A percentile compares a stretch with the other conserved stretches of the same genome.
These are phyloP conservation scores for Dolichoris vasculosae DNA, from an alignment of 1,140 invertebrate genomes.

Conservation along the genomic window DNA sequence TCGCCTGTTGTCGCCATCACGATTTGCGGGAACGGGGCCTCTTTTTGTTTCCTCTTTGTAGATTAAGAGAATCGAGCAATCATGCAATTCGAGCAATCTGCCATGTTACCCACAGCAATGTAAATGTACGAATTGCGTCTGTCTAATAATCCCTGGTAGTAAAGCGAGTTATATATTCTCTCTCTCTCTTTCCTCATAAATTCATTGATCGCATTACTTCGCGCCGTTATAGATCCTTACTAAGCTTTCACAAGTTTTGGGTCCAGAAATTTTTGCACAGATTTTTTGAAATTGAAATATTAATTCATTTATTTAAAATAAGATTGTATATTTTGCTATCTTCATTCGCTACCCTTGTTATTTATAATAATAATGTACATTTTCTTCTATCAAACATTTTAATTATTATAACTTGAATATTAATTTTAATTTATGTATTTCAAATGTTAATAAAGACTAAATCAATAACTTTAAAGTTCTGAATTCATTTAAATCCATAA, in stretches of 20 bases:
- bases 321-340: no score
- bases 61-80: constrained; percentile 38
- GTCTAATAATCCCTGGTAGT: not conserved
- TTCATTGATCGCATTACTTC: not conserved
- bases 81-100: constrained; percentile 41
- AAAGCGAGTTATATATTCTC: not conserved
- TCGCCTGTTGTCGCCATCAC: not conserved
- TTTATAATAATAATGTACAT: no score
- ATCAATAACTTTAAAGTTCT: no score
- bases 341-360: no score
- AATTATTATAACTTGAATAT: no score
- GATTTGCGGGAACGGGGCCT: not conserved
- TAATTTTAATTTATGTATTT: no score
- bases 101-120: not conserved
- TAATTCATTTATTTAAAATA: not conserved
- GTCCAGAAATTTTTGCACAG: no score
- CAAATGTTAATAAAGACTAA: no score
- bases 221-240: not conserved
- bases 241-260: no score
- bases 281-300: no score
- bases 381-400: no score
- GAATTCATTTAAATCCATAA: no score
- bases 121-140: not conserved
- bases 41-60: constrained; percentile 12
- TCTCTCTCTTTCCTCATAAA: not conserved